phyloP scores from a whole-genome alignment of 2,113 vertebrate species.

The Polyodon spathula region DNA sequence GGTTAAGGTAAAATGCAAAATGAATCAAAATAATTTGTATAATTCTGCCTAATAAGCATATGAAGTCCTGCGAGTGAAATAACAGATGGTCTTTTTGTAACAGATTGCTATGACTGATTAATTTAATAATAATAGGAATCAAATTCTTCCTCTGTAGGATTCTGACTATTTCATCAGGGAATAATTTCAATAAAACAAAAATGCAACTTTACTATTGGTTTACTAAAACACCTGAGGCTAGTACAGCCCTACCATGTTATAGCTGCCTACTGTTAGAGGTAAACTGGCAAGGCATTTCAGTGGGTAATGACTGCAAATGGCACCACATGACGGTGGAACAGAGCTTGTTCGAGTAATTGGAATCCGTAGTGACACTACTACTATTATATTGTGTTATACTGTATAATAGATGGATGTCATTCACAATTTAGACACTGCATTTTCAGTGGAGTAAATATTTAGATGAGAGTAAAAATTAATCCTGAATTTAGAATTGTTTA shows the following conservation, averaged over 20 bases:
- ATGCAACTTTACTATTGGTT: slow-evolving; percentile 37
- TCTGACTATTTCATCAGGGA: slow-evolving; percentile 34
- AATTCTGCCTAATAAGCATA: slow-evolving; percentile 49
- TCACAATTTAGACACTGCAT: no score
- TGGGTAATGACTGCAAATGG: not conserved
- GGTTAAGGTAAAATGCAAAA: slow-evolving; percentile 28
- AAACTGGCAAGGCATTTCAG: not conserved
- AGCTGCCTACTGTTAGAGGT: not conserved
- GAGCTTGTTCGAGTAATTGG: not conserved
- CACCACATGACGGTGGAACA: not conserved
- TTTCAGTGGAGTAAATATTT: no score
- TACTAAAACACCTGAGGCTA: slow-evolving; percentile 38
- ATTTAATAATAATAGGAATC: slow-evolving; percentile 50
- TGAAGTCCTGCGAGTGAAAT: slow-evolving; percentile 39
- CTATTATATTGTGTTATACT: not conserved
- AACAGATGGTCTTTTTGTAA: slow-evolving; percentile 49
- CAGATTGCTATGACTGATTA: slow-evolving; percentile 46
- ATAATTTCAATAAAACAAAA: slow-evolving; percentile 34
- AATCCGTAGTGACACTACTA: not conserved
- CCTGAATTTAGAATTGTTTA: no score
- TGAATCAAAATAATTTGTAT: slow-evolving; percentile 41
- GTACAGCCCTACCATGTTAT: slow-evolving; percentile 1
- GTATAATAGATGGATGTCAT: not conserved
- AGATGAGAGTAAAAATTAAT: no score
- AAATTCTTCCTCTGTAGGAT: slow-evolving; percentile 40